A percentile compares a stretch with the other conserved stretches of the same genome.
Evolutionary conservation across 2,113 vertebrate genomes (phyloP).

Genomic region (Sula dactylatra): DNA sequence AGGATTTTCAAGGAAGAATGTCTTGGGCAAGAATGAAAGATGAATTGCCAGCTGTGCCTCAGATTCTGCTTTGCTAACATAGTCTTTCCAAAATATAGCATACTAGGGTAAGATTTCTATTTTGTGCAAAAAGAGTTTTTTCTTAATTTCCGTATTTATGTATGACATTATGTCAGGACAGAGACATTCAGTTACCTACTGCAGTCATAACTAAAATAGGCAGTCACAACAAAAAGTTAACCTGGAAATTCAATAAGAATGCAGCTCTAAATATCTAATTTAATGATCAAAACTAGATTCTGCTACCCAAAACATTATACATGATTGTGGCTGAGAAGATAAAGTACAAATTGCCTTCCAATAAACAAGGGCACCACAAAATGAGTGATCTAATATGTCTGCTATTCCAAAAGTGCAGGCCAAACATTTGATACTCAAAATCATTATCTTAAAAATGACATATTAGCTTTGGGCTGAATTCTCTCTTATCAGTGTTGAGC

Average conservation of each 20-base stretch:
- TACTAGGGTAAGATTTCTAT: neutral
- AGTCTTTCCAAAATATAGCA: neutral
- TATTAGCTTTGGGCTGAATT: neutral
- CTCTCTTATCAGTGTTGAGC: neutral
- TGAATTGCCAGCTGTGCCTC: neutral
- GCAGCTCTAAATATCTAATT: neutral
- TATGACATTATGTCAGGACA: neutral
- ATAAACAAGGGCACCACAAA: neutral
- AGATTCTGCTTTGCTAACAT: neutral
- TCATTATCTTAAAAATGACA: neutral
- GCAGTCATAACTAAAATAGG: conserved; percentile 16
- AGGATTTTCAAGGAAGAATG: neutral
- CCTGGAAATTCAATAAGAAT: conserved; percentile 8
- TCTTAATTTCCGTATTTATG: neutral
- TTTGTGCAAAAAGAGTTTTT: neutral
- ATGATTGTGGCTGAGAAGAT: neutral
- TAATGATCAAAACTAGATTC: neutral
- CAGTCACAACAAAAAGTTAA: neutral
- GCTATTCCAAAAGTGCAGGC: neutral
- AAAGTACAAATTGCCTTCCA: conserved; percentile 9
- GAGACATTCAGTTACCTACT: neutral
- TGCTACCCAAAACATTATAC: neutral
- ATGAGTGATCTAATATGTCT: conserved; percentile 28
- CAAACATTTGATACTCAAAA: conserved; percentile 1
- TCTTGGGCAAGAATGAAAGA: neutral